Base-by-base conservation (phyloP, 2,113 vertebrate genomes). In the Mormyrus lacerda region DNA sequence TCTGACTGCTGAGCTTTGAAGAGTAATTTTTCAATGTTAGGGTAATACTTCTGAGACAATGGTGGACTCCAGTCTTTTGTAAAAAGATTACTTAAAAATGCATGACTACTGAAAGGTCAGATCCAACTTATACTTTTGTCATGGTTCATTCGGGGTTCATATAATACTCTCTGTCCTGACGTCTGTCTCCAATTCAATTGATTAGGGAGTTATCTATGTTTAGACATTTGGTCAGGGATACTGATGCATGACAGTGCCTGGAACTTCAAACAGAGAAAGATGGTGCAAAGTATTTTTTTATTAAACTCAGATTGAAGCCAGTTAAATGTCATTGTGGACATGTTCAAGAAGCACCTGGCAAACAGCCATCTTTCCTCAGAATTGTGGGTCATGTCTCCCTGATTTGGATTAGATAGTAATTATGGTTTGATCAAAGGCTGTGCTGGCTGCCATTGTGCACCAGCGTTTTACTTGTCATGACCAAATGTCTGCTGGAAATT, bases 261-360 rank as follows among this genome's bases (percentile, higher is more conserved):
- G 17, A 15, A 39, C 51, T 89, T 61, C 50, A 85, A 24, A 47
- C 6, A n/a, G 9, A 42, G 88, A 89, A 24, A 24, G 21, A 53
- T 61, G 76, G 31, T 79, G 55, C 35, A 85, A 58, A 53, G 39
- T 82, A 27, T 35, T 15, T 45, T 65, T 61, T 61, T 45, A 61
- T 89, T 89, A 89, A 84, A 55, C 13, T 89, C 51, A 84, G 42
- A 82, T n/a, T 84, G 51, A 61, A 89, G 50, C 51, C 50, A 58
- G 82, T 45, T 45, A n/a, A 35, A 42, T 39, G 21, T 13, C 19
- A 35, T 19, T 19, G 24, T 35, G 53, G 4, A 51, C n/a, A 82
- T 51, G 35, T 53, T n/a, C 45, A 27, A 89, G 17, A 79, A 27
- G 69, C 27, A 15, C 31, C 48, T 82, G 27, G 65, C n/a, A 39